Percentiles rank a stretch among this genome's conserved stretches.
phyloP scores from a whole-genome alignment of 2,797 vertebrate species.

The Eulemur rubriventer region DNA sequence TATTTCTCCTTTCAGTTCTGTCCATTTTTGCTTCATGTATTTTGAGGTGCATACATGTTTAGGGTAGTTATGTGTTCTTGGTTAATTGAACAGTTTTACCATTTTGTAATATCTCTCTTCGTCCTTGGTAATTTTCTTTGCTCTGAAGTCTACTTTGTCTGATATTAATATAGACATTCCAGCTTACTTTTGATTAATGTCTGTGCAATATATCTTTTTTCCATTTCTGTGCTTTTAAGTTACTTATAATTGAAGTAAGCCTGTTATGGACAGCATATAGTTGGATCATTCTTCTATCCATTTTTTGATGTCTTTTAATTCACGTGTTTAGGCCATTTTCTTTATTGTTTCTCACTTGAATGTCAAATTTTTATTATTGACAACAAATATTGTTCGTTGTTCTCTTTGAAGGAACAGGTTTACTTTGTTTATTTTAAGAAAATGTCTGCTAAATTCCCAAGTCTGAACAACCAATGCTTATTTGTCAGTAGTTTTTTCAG shows the following conservation, averaged over 20 bases:
- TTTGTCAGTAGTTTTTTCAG: not conserved
- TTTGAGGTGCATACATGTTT: not conserved
- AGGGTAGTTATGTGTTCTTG: not conserved
- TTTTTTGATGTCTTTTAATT: not conserved
- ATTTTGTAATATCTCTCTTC: not conserved
- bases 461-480: not conserved
- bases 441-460: not conserved
- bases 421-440: not conserved
- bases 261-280: not conserved
- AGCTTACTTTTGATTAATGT: not conserved
- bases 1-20: not conserved
- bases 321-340: not conserved
- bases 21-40: not conserved
- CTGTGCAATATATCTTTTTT: not conserved
- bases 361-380: not conserved
- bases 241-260: not conserved
- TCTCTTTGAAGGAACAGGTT: not conserved
- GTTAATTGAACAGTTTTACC: not conserved
- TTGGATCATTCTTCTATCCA: not conserved
- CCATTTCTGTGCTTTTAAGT: not conserved
- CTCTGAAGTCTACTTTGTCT: not conserved
- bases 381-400: not conserved
- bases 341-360: not conserved
- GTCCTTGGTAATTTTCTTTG: not conserved
- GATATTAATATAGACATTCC: not conserved